phyloP scores from a whole-genome alignment of 2,797 vertebrate genomes.

The Pelodytes ibericus region DNA sequence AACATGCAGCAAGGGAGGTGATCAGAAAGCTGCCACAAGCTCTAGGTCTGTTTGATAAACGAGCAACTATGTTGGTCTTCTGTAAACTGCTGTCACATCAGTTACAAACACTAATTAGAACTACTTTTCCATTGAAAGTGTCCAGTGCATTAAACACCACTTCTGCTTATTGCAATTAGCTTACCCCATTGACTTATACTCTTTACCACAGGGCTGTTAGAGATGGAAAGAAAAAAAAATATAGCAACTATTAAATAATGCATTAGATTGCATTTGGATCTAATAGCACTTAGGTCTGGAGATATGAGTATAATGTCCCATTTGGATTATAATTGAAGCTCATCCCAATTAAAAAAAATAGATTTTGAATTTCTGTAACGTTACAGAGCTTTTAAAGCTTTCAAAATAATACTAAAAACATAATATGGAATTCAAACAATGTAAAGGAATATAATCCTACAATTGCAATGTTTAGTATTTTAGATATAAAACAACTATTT shows the following conservation, averaged over 20 bases:
- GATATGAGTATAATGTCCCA: conserved; percentile 42
- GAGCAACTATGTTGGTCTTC: conserved; percentile 75
- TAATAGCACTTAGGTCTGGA: conserved; percentile 71
- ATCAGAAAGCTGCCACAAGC: conserved; percentile 83
- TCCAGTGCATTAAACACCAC: conserved; percentile 86
- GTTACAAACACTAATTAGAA: conserved; percentile 89
- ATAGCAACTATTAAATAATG: conserved; percentile 75
- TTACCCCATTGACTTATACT: conserved; percentile 84
- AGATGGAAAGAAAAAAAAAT: conserved; percentile 79
- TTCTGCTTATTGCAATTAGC: conserved; percentile 93
- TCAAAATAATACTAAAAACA: conserved; percentile 15
- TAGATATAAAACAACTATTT: too few relatives aligned
- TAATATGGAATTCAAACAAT: background rate
- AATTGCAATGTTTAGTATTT: too few relatives aligned
- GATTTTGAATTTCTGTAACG: background rate
- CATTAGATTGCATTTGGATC: conserved; percentile 75
- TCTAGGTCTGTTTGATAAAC: conserved; percentile 77
- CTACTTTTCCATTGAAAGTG: conserved; percentile 84
- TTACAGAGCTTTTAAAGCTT: conserved; percentile 19
- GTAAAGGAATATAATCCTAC: too few relatives aligned
- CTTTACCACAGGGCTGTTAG: conserved; percentile 76
- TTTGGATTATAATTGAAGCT: conserved; percentile 39
- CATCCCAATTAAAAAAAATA: conserved; percentile 30
- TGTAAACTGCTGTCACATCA: conserved; percentile 80
- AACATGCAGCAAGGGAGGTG: conserved; percentile 77